Conservation (phyloP, 2,888 invertebrate species). For the Andrena flavipes region DNA sequence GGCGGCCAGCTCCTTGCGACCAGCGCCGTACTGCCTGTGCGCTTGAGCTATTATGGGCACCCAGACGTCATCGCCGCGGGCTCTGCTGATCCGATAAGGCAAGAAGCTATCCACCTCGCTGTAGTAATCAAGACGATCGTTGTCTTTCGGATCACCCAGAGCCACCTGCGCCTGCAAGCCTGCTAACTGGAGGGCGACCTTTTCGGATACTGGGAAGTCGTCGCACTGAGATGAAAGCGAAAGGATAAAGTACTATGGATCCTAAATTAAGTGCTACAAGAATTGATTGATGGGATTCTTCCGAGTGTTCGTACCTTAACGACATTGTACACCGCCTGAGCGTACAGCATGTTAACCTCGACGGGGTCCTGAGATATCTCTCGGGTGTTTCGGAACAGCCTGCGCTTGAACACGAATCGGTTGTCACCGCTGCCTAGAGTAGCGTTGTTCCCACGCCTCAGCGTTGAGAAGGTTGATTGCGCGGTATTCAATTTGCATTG, state of each 20-base stretch:
- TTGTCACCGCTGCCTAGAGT: slow-evolving; percentile 94
- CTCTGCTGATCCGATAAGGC: slow-evolving; percentile 92
- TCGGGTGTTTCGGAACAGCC: slow-evolving; percentile 94
- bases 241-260: neutral
- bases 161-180: slow-evolving; percentile 97
- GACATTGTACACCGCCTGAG: slow-evolving; percentile 97
- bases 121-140: slow-evolving; percentile 93
- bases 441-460: slow-evolving; percentile 87
- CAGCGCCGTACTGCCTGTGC: slow-evolving; percentile 96
- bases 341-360: slow-evolving; percentile 96
- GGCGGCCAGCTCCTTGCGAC: slow-evolving; percentile 95
- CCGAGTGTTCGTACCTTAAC: slow-evolving; percentile 90
- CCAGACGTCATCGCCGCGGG: slow-evolving; percentile 94
- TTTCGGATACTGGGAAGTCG: slow-evolving; percentile 97
- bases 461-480: slow-evolving; percentile 86
- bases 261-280: neutral
- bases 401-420: slow-evolving; percentile 95
- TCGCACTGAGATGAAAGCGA: slow-evolving; percentile 88
- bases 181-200: slow-evolving; percentile 96
- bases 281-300: neutral
- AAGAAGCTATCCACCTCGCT: slow-evolving; percentile 96
- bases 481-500: slow-evolving; percentile 86
- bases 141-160: slow-evolving; percentile 93
- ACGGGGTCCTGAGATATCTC: slow-evolving; percentile 98
- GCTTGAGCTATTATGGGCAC: slow-evolving; percentile 94